Evolutionary conservation across 2,797 vertebrate genomes (phyloP), one percentile per base, ranked within the genome.

Genomic region (Knipowitschia caucasica): DNA sequence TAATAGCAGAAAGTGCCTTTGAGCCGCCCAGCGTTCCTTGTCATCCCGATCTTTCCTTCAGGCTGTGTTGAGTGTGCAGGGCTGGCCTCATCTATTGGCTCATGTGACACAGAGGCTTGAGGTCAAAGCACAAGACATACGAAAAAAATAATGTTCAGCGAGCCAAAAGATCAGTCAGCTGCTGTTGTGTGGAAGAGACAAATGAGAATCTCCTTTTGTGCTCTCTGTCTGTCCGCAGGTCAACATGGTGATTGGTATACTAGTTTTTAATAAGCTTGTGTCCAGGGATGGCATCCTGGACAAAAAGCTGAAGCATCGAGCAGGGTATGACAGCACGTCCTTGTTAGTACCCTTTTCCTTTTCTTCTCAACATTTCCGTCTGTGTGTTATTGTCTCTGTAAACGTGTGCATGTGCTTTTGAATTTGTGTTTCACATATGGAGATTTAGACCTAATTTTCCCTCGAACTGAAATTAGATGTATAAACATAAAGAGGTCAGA

Each of bases 251-350:
- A 98, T 99, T 80, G 97, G 97, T 77, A 99, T 99, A 89, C 90
- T 99, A 90, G 97, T 99, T 78, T 99, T 99, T 93, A 99, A 99
- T 91, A 99, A 99, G 85, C 92, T 99, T 80, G 97, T 99, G 92
- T 99, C 97, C 86, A 98, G 96, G 91, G 97, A 99, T 83, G 97
- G 97, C 69, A 99, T 99, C 74, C 92, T 99, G 91, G 96, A 99
- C 91, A 99, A 99, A 92, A 99, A 99, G 83, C 92, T 99, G 81
- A 99, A 99, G 91, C 97, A 99, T 81, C 93, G 96, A 90, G 94
- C 95, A 56, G 95, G 96, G 95, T 99, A 95, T 95, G 94, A 81
- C 85, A 85, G 81, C 85, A 84, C 85, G 5, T 83, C 85, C 78
- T 86, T 87, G 84, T 88, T 84, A 86, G 86, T 86, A 87, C 79